Evolutionary conservation across 2,797 vertebrate genomes (phyloP).

Genomic region (Onychomys leucogaster): DNA sequence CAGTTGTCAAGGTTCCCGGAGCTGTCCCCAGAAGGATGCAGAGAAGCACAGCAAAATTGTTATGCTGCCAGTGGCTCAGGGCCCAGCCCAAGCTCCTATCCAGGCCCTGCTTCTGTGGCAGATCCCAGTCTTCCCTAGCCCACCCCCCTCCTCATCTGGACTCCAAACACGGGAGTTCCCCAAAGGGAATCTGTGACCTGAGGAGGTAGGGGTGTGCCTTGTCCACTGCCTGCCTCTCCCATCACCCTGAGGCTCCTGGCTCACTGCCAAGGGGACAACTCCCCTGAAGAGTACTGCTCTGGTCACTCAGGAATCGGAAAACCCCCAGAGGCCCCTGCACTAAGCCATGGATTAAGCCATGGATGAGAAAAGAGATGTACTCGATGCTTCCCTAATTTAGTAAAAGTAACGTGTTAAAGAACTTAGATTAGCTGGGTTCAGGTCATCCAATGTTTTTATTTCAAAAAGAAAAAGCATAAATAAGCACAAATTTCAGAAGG

Average conservation of each 20-base stretch:
- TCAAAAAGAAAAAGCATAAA: background rate
- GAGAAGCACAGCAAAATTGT: background rate
- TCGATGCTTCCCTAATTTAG: background rate
- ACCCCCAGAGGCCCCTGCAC: background rate
- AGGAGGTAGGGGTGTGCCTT: background rate
- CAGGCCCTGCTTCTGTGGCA: too few relatives aligned
- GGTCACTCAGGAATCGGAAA: background rate
- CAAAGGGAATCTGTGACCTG: background rate
- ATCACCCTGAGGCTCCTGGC: background rate
- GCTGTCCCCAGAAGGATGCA: background rate
- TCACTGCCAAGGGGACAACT: background rate
- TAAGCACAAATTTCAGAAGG: background rate
- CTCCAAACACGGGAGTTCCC: background rate
- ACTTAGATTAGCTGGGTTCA: conserved; percentile 34
- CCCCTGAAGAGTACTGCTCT: background rate
- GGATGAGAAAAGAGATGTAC: background rate
- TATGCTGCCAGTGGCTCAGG: background rate
- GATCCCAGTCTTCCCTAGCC: background rate
- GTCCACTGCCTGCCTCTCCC: background rate
- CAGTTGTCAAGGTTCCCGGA: background rate
- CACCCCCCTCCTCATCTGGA: background rate
- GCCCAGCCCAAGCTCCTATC: background rate
- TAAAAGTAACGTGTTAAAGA: background rate
- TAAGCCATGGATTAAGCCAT: too few relatives aligned
- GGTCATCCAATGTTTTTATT: conserved; percentile 63